phyloP scores from a whole-genome alignment of 2,888 invertebrate species.

The Ernsta delagoae region DNA sequence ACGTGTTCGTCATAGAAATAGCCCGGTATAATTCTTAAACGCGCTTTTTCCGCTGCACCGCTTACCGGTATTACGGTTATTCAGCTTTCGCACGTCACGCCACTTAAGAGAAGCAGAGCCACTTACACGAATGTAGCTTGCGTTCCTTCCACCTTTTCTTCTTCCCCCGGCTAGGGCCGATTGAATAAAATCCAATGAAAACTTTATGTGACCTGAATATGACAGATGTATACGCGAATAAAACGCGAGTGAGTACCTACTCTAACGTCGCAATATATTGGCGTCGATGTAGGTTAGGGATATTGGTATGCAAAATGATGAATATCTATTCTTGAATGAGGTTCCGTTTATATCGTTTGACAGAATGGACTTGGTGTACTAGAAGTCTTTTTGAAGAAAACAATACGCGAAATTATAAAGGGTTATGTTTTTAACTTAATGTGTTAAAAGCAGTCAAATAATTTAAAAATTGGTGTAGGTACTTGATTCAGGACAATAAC shows the following conservation, averaged over 20 bases:
- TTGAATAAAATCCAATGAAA: slow-evolving; percentile 75
- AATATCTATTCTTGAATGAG: not conserved
- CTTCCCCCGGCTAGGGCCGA: slow-evolving; percentile 58
- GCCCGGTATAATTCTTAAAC: slow-evolving; percentile 78
- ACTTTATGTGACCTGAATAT: slow-evolving; percentile 71
- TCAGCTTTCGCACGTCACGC: slow-evolving; percentile 72
- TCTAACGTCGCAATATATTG: slow-evolving; percentile 11
- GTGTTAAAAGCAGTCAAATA: too few relatives aligned
- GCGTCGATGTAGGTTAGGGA: slow-evolving; percentile 21
- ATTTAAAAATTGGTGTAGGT: too few relatives aligned
- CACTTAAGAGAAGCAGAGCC: slow-evolving; percentile 78
- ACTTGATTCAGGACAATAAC: not conserved
- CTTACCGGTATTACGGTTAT: slow-evolving; percentile 63
- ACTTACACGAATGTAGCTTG: slow-evolving; percentile 80
- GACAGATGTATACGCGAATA: slow-evolving; percentile 28
- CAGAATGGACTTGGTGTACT: not conserved
- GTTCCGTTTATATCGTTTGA: not conserved
- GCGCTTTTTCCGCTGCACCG: slow-evolving; percentile 76
- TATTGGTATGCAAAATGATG: slow-evolving; percentile 6
- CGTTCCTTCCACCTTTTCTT: slow-evolving; percentile 49
- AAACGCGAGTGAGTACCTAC: slow-evolving; percentile 6
- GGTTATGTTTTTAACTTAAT: not conserved
- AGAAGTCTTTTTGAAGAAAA: too few relatives aligned
- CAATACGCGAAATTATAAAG: not conserved
- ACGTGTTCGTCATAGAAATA: slow-evolving; percentile 82